These are phyloP conservation scores for Hyles euphorbiae DNA, from an alignment of 1,140 invertebrate genomes.

Conservation along the genomic window DNA sequence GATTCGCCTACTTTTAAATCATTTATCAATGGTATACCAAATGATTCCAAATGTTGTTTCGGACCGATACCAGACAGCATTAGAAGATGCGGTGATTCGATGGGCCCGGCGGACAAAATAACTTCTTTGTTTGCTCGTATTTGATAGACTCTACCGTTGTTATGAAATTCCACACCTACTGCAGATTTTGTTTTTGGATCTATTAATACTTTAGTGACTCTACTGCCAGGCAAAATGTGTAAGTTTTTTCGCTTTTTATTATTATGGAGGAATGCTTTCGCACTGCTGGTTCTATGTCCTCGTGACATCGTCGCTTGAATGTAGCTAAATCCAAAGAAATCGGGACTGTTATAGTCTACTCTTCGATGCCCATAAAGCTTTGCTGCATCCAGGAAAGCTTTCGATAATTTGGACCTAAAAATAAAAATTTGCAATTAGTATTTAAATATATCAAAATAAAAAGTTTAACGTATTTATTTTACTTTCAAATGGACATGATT, in stretches of 20 bases:
- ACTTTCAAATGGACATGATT: slow-evolving; percentile 12
- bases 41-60: slow-evolving; percentile 77
- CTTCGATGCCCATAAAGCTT: slow-evolving; percentile 76
- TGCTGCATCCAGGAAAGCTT: slow-evolving; percentile 80
- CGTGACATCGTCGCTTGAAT: slow-evolving; percentile 79
- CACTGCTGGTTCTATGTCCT: slow-evolving; percentile 74
- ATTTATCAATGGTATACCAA: slow-evolving; percentile 81
- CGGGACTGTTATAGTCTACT: slow-evolving; percentile 81
- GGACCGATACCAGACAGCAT: slow-evolving; percentile 90
- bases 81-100: slow-evolving; percentile 87
- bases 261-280: slow-evolving; percentile 77
- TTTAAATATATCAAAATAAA: neutral
- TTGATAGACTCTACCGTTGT: slow-evolving; percentile 58
- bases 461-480: neutral
- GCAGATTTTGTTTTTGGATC: slow-evolving; percentile 77
- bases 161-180: slow-evolving; percentile 79
- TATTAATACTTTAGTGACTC: slow-evolving; percentile 80
- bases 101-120: slow-evolving; percentile 83
- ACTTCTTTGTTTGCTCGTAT: slow-evolving; percentile 81
- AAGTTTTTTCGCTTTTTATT: slow-evolving; percentile 80
- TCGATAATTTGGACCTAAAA: slow-evolving; percentile 72
- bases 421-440: slow-evolving; percentile 6
- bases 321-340: slow-evolving; percentile 78
- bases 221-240: slow-evolving; percentile 75
- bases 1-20: slow-evolving; percentile 82